These are phyloP conservation scores for Taphrorychus bicolor DNA, from an alignment of 2,888 invertebrate genomes.

Conservation along the genomic window DNA sequence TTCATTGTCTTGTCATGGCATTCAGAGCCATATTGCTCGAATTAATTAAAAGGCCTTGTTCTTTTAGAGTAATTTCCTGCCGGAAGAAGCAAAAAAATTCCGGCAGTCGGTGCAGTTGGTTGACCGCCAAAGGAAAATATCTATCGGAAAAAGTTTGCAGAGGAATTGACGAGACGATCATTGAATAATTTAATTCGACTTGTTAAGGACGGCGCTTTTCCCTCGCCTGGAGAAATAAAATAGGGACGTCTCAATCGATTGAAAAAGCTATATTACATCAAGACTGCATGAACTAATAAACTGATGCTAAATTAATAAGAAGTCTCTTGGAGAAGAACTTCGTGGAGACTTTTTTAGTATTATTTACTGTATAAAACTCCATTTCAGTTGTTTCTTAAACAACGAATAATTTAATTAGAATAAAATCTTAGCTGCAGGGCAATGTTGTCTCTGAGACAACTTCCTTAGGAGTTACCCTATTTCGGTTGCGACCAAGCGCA, in stretches of 20 bases:
- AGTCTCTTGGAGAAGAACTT: constrained; percentile 13
- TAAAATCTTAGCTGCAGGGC: constrained; percentile 9
- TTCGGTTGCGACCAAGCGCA: neutral
- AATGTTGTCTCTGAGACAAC: constrained; percentile 9
- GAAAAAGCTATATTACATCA: constrained; percentile 29
- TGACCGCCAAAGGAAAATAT: constrained; percentile 10
- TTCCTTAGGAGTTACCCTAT: neutral
- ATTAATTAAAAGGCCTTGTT: constrained; percentile 1
- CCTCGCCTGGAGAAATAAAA: constrained; percentile 24
- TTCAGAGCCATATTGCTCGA: neutral
- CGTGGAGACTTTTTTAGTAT: no score
- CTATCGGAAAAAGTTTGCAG: constrained; percentile 25
- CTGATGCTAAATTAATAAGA: constrained; percentile 36
- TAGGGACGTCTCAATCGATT: constrained; percentile 25
- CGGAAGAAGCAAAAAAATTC: neutral
- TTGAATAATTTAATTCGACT: constrained; percentile 29
- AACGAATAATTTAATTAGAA: constrained; percentile 15
- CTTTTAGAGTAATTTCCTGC: neutral
- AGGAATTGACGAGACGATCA: constrained; percentile 20
- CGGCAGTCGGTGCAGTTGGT: constrained; percentile 9
- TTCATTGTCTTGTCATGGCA: neutral
- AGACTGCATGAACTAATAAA: constrained; percentile 32
- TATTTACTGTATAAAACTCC: no score
- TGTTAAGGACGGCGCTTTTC: constrained; percentile 6
- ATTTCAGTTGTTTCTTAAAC: no score